Evolutionary conservation across 2,888 invertebrate genomes (phyloP), one percentile per base, ranked within the genome.

Genomic region (Apotomis capreana): DNA sequence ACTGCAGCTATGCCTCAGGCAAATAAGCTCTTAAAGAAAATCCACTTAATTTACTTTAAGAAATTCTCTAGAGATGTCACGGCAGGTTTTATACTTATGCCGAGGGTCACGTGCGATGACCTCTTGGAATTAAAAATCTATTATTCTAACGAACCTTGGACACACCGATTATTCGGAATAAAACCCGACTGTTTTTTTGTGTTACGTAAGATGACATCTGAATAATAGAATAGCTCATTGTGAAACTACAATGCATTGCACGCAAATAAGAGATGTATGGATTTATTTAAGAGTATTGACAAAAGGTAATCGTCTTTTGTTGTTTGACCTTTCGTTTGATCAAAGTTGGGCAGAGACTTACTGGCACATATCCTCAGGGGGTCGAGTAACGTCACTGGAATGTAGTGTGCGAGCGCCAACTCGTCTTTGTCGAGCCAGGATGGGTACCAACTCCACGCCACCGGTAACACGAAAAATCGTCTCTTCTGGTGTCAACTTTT

Each of bases 381-480:
- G 88, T 74, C 92, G 84, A 1, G 93, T 93, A 76, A 93, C 90
- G 77, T 93, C 93, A 78, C 92, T 93, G 26, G 93, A 93, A 0
- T 84, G 93, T 71, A 93, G 79, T 44, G 93, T 93, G 62, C 93
- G 87, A 3, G 93, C 90, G n/a, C 92, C 93, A 4, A 91, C 86
- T 5, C 90, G 86, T 73, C 96, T 92, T 78, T 95, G 94, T 75
- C 95, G 94, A 36, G 96, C 96, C 76, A 97, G 87, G 64, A 97
- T 89, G 3, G 97, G 96, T 69, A 97, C 97, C 81, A 97, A 90
- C 87, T 97, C 97, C 64, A 96, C 94, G 36, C 96, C 97, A 26
- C 95, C 95, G 1, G 95, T 95, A 74, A 94, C 81, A 74, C 88
- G 84, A 26, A 92, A 76, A 68, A 93, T 89, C 15, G 86, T 80